phyloP scores from a whole-genome alignment of 2,888 invertebrate species.

The Strigamia maritima region DNA sequence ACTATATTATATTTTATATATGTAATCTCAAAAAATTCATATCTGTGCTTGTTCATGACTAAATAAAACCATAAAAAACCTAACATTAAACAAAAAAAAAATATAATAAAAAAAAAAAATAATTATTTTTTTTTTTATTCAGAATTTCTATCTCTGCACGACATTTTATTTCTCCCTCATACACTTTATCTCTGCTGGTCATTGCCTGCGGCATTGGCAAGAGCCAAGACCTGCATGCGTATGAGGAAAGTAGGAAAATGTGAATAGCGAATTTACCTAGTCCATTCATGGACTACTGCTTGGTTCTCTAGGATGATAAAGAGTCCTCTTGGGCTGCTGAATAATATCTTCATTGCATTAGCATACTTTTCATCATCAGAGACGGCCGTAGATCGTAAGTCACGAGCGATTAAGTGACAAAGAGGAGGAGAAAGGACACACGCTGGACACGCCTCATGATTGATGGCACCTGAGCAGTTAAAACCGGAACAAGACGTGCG shows the following conservation, averaged over 20 bases:
- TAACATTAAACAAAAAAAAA: not conserved
- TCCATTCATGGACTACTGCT: constrained; percentile 25
- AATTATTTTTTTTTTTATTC: not conserved
- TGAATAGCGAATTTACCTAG: not conserved
- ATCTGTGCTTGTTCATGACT: not conserved
- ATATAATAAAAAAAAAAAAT: not conserved
- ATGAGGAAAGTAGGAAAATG: not conserved
- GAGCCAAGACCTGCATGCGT: not conserved
- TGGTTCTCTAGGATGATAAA: constrained; percentile 7
- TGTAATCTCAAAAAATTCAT: not conserved
- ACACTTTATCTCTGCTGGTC: constrained; percentile 28
- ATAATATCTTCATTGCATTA: constrained; percentile 34
- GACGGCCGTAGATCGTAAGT: constrained; percentile 25
- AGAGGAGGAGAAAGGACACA: constrained; percentile 28
- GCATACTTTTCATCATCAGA: constrained; percentile 24
- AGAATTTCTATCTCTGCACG: not conserved
- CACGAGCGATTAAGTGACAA: constrained; percentile 32
- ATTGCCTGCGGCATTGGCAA: constrained; percentile 10
- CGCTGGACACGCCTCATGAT: not conserved
- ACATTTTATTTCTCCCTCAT: constrained; percentile 1
- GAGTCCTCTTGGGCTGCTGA: constrained; percentile 18
- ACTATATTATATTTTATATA: too few relatives aligned
- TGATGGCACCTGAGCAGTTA: constrained; percentile 25
- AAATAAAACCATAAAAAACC: not conserved
- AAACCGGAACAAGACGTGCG: constrained; percentile 30